These are phyloP conservation scores for Columbina picui DNA, from an alignment of 2,113 vertebrate genomes.

Conservation along the genomic window DNA sequence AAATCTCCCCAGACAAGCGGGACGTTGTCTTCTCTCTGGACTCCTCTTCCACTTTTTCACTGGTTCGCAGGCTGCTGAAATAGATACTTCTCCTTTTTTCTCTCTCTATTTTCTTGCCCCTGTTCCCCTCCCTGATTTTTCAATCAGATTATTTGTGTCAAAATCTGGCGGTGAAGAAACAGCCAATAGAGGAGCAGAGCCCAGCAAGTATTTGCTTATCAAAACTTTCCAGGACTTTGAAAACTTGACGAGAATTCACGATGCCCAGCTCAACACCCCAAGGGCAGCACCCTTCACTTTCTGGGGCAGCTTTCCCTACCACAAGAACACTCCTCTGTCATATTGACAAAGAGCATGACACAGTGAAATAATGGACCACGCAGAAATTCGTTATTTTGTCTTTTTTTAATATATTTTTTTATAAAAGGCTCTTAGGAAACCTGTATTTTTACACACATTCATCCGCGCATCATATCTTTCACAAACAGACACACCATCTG, in stretches of 20 bases:
- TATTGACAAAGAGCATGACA: conserved; percentile 7
- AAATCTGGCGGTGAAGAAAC: conserved; percentile 80
- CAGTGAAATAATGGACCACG: not conserved
- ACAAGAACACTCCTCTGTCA: conserved; percentile 2
- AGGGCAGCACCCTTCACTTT: conserved; percentile 13
- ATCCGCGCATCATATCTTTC: conserved; percentile 30
- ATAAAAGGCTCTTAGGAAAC: conserved; percentile 21
- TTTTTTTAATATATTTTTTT: not conserved
- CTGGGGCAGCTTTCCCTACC: conserved; percentile 35
- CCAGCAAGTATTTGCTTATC: conserved; percentile 80
- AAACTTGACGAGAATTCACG: conserved; percentile 56
- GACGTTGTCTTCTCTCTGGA: conserved; percentile 44
- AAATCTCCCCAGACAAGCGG: not conserved
- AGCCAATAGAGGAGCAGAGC: conserved; percentile 73
- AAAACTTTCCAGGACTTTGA: conserved; percentile 74
- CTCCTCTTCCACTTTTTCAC: conserved; percentile 73
- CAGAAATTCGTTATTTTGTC: not conserved
- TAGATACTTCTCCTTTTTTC: conserved; percentile 86
- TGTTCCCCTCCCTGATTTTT: conserved; percentile 85
- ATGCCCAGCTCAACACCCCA: conserved; percentile 22
- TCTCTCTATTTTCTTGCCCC: conserved; percentile 54
- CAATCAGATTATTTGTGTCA: conserved; percentile 88
- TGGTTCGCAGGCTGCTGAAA: conserved; percentile 76
- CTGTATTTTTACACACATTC: conserved; percentile 56
- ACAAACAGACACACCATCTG: conserved; percentile 60